Percentiles rank a stretch among this genome's conserved stretches.
Evolutionary conservation across 2,113 vertebrate genomes (phyloP).

Genomic region (Dipodomys merriami): DNA sequence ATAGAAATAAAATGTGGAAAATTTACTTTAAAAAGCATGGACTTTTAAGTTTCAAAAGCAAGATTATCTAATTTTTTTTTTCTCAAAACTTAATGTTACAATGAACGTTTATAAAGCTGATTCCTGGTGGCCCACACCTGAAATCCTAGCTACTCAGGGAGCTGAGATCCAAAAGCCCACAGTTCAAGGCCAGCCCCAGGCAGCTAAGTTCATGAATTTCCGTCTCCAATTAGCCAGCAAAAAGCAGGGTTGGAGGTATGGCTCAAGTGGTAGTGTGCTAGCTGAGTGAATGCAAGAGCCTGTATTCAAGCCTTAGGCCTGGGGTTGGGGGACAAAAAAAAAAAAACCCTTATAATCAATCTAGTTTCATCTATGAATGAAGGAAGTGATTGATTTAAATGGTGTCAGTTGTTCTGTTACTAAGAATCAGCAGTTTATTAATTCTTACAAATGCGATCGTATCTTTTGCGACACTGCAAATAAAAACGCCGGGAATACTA

Average conservation of each 20-base stretch:
- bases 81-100: background rate
- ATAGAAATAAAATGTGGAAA: background rate
- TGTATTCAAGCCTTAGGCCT: too few species aligned
- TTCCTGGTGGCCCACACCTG: too few species aligned
- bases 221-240: too few species aligned
- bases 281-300: too few species aligned
- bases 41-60: conserved; percentile 34
- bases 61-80: background rate
- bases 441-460: background rate
- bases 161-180: too few species aligned
- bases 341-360: background rate
- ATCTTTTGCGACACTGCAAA: background rate
- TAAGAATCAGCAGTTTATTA: background rate
- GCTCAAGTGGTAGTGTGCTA: too few species aligned
- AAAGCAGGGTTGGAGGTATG: too few species aligned
- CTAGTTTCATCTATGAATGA: background rate
- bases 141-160: too few species aligned
- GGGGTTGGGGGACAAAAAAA: too few species aligned
- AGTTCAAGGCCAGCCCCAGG: too few species aligned
- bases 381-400: background rate
- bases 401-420: background rate
- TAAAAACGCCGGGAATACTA: background rate
- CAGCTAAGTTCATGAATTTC: too few species aligned
- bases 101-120: background rate
- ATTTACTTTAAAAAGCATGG: background rate